These are phyloP conservation scores for Poecilia gillii DNA, from an alignment of 2,797 vertebrate genomes.

Conservation along the genomic window DNA sequence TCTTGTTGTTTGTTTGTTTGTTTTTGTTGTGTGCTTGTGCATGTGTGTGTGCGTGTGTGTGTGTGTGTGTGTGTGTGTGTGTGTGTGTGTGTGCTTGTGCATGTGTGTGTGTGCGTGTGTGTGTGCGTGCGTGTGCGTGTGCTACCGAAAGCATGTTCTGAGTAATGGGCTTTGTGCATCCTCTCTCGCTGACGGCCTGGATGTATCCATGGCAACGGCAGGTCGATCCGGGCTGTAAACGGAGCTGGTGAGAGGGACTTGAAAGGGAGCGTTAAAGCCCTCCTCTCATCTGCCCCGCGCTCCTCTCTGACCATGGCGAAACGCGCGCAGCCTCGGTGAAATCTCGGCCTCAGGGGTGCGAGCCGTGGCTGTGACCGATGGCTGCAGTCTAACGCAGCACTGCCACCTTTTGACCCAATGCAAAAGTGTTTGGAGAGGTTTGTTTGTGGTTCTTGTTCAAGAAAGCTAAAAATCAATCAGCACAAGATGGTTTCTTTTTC, in stretches of 20 bases:
- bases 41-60: slow-evolving; percentile 6
- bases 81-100: neutral
- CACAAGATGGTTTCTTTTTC: neutral
- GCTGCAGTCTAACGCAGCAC: slow-evolving; percentile 63
- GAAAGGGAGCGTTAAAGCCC: slow-evolving; percentile 76
- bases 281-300: slow-evolving; percentile 67
- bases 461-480: neutral
- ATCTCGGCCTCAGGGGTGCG: slow-evolving; percentile 48
- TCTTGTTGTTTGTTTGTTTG: neutral
- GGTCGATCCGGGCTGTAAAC: slow-evolving; percentile 76
- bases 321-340: slow-evolving; percentile 62
- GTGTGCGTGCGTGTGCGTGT: neutral
- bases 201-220: slow-evolving; percentile 84
- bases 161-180: slow-evolving; percentile 78
- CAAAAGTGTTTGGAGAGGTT: slow-evolving; percentile 15
- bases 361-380: slow-evolving; percentile 19
- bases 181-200: slow-evolving; percentile 68
- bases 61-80: slow-evolving; percentile 9
- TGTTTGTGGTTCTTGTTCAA: neutral
- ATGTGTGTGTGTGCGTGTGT: neutral
- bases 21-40: too few species aligned
- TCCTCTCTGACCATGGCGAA: slow-evolving; percentile 62
- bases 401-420: slow-evolving; percentile 71
- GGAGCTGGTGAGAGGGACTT: slow-evolving; percentile 75
- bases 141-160: slow-evolving; percentile 63